phyloP scores from a whole-genome alignment of 2,797 vertebrate species.

The Siniperca undulata region DNA sequence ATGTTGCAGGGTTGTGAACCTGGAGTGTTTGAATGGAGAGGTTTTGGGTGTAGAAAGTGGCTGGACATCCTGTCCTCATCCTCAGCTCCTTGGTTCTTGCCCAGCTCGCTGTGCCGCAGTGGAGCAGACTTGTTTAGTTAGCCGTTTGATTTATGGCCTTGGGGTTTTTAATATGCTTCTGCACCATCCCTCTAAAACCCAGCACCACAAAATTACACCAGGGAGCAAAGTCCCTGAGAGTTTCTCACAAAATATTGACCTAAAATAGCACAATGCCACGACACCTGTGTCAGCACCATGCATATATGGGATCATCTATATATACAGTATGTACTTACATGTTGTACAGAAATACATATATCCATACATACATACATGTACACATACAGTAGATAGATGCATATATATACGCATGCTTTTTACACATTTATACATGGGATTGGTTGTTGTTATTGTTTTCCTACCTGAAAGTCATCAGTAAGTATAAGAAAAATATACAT shows the following conservation, averaged over 20 bases:
- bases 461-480: background rate
- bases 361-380: background rate
- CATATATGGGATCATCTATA: slow-evolving; percentile 37
- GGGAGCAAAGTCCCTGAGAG: slow-evolving; percentile 54
- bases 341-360: slow-evolving; percentile 9
- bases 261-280: slow-evolving; percentile 72
- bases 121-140: slow-evolving; percentile 74
- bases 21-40: slow-evolving; percentile 60
- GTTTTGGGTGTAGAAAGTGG: slow-evolving; percentile 65
- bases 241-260: slow-evolving; percentile 76
- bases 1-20: slow-evolving; percentile 31
- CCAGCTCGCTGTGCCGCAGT: slow-evolving; percentile 60
- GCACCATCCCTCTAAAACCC: slow-evolving; percentile 66
- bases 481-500: background rate
- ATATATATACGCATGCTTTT: background rate
- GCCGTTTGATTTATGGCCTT: slow-evolving; percentile 76
- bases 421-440: background rate
- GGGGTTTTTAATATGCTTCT: slow-evolving; percentile 76
- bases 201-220: slow-evolving; percentile 78
- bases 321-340: slow-evolving; percentile 6
- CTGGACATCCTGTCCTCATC: slow-evolving; percentile 70
- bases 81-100: slow-evolving; percentile 63
- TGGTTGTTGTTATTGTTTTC: background rate
- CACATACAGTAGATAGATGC: background rate
- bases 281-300: slow-evolving; percentile 78